These are phyloP conservation scores for Argentina silus DNA, from an alignment of 2,797 vertebrate species.

Conservation along the genomic window DNA sequence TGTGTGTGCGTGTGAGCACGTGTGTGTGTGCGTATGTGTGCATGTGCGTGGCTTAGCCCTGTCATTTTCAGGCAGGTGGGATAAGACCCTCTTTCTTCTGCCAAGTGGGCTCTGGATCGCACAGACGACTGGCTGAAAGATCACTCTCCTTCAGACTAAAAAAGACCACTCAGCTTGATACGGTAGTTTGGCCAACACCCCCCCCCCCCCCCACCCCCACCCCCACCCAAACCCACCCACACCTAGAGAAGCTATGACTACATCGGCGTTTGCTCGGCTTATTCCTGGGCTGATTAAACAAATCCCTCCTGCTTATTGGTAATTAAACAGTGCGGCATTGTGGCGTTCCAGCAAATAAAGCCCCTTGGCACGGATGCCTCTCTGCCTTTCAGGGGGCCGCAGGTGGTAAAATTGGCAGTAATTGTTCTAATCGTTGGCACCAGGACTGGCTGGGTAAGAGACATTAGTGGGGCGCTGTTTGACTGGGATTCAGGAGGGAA, in stretches of 20 bases:
- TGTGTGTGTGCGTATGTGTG: constrained; percentile 20
- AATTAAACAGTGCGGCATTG: constrained; percentile 80
- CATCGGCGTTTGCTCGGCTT: background rate
- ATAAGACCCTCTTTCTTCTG: constrained; percentile 68
- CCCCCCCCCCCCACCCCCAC: background rate
- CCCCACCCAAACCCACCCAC: background rate
- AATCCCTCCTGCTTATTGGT: constrained; percentile 71
- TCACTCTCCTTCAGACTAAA: constrained; percentile 53
- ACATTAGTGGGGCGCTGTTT: constrained; percentile 60
- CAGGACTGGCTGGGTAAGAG: constrained; percentile 68
- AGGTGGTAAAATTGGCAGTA: constrained; percentile 83
- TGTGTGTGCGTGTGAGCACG: background rate
- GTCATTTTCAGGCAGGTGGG: constrained; percentile 60
- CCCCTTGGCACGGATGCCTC: constrained; percentile 56
- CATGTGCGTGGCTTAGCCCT: constrained; percentile 47
- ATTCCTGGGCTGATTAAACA: constrained; percentile 73
- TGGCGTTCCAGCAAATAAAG: constrained; percentile 65
- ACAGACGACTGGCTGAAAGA: constrained; percentile 64
- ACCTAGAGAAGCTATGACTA: background rate
- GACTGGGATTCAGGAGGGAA: constrained; percentile 31
- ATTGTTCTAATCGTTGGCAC: constrained; percentile 82
- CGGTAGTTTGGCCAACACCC: constrained; percentile 18
- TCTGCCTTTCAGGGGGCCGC: constrained; percentile 71
- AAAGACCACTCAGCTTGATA: constrained; percentile 43
- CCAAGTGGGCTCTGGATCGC: constrained; percentile 70